Base-by-base conservation (phyloP, 1,140 invertebrate species). In the Drosophila ambigua region DNA sequence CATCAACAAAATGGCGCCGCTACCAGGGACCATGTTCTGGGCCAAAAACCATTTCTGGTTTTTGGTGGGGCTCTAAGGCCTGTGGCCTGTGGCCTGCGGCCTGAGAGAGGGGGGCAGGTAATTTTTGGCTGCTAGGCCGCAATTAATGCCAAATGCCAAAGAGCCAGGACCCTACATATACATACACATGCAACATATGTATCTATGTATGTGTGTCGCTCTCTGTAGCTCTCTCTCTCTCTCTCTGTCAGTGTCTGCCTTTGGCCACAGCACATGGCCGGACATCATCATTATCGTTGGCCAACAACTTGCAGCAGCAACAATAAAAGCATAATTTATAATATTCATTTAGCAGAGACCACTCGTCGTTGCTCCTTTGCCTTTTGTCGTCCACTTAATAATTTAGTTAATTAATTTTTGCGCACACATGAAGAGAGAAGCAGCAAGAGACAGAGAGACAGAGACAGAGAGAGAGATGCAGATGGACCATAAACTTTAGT, bases 271-370 rank as follows among this genome's bases (percentile, higher is more conserved):
- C 77, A 85, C 65, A 77, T 85, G 81, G 82, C 64, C 79, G 77
- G 82, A 85, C 81, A 85, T 87, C 73, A 75, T 87, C 78, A 82
- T 85, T 85, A 85, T 77, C 64, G 77, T 65, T 68, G 63, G 60
- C 63, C 54, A 73, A 75, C 77, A 85, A 87, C 77, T 85, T 87
- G 80, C 82, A 69, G 78, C 82, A 78, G 78, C 82, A 78, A 87
- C 79, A 87, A 87, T 87, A 87, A 87, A 88, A 76, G 71, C 82
- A 88, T 88, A 77, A 87, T 88, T 87, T 82, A 87, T 73, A 88
- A 82, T 82, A 82, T 78, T 67, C 61, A 45, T 50, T 63, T 28
- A 11, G 53, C 31, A 58, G 50, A n/a, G 16, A 31, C 11, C 54
- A 15, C 3, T 50, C 41, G 11, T 13, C 35, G 35, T 13, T 11